A percentile compares a stretch with the other conserved stretches of the same genome.
Conservation (phyloP, 2,888 invertebrate species). For the Heteropelma amictum region DNA sequence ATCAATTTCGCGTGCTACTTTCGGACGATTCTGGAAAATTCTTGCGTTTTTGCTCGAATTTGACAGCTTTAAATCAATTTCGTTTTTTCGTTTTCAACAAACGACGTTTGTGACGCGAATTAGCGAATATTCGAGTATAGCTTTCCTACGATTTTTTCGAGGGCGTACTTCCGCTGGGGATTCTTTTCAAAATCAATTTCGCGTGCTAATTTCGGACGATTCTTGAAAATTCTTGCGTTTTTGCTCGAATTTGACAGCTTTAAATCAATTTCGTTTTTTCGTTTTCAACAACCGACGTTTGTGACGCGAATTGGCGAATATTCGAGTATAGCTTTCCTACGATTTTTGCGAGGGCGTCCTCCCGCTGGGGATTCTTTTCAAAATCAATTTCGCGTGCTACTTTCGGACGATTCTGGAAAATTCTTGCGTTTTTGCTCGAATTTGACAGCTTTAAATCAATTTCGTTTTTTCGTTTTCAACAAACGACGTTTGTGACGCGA, state of each 20-base stretch:
- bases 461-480: not conserved
- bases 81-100: too few species aligned
- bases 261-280: not conserved
- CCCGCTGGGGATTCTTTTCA: not conserved
- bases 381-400: not conserved
- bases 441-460: not conserved
- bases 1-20: too few species aligned
- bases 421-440: not conserved
- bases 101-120: too few species aligned
- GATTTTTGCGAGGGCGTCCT: not conserved
- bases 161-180: not conserved
- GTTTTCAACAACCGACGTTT: too few species aligned
- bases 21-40: too few species aligned
- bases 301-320: too few species aligned
- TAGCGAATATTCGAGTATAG: too few species aligned
- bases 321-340: too few species aligned
- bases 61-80: too few species aligned
- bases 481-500: too few species aligned
- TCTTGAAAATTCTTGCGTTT: not conserved
- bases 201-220: not conserved
- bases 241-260: not conserved
- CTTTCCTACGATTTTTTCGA: not conserved
- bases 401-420: not conserved
- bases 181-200: not conserved
- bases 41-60: too few species aligned